A percentile compares a stretch with the other conserved stretches of the same genome.
Evolutionary conservation across 2,797 vertebrate species (phyloP).

Genomic region (Holocentrus rufus): DNA sequence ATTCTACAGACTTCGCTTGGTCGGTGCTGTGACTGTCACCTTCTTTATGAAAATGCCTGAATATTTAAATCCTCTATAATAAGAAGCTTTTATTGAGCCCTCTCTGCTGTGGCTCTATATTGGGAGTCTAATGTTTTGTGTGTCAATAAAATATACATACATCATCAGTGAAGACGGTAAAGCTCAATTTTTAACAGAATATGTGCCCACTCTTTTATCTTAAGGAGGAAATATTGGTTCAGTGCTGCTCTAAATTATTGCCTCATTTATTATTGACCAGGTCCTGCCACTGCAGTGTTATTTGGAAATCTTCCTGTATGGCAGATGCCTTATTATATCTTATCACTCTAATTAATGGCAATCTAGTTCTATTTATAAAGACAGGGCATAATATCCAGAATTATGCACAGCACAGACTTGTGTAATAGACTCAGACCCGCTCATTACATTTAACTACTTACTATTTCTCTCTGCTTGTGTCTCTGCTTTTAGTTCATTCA

Average conservation of each 20-base stretch:
- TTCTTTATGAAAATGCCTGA: constrained; percentile 11
- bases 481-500: background rate
- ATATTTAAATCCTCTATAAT: constrained; percentile 31
- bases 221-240: constrained; percentile 46
- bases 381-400: constrained; percentile 45
- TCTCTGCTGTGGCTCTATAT: constrained; percentile 1
- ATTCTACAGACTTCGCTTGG: background rate
- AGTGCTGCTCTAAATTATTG: constrained; percentile 67
- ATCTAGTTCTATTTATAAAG: constrained; percentile 64
- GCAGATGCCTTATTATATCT: constrained; percentile 59
- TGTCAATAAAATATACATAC: background rate
- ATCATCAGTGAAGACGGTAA: constrained; percentile 12
- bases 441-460: background rate
- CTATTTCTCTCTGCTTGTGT: background rate
- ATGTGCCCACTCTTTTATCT: constrained; percentile 7
- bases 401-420: constrained; percentile 27
- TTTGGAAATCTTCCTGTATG: constrained; percentile 56
- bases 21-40: background rate
- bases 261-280: constrained; percentile 76
- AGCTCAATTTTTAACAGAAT: constrained; percentile 24
- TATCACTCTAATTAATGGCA: constrained; percentile 64
- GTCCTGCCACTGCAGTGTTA: constrained; percentile 52
- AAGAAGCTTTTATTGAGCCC: constrained; percentile 10
- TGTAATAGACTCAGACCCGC: constrained; percentile 29
- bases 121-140: constrained; percentile 19